These are phyloP conservation scores for Drosophila macrospina DNA, from an alignment of 2,888 invertebrate species.

Conservation along the genomic window DNA sequence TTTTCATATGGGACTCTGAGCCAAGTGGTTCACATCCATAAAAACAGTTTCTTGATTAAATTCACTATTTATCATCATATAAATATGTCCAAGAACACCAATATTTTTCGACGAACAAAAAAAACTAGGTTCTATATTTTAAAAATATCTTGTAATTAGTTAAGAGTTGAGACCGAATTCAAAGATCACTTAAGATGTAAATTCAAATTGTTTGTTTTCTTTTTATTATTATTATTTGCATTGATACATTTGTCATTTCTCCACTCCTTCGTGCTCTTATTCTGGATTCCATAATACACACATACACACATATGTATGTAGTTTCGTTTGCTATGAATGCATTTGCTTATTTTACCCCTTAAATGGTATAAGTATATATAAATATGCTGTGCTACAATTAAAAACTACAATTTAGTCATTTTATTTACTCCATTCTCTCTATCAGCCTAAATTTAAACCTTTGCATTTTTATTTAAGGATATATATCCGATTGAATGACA, in stretches of 20 bases:
- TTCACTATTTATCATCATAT: too few relatives aligned
- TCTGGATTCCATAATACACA: constrained; percentile 42
- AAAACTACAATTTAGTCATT: constrained; percentile 63
- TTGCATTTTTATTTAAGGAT: constrained; percentile 4
- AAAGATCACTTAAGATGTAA: constrained; percentile 14
- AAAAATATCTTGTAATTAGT: too few relatives aligned
- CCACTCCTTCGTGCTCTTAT: constrained; percentile 30
- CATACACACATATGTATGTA: constrained; percentile 26
- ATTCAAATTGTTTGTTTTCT: constrained; percentile 52
- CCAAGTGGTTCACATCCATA: too few relatives aligned
- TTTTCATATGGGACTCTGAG: too few relatives aligned
- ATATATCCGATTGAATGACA: not conserved
- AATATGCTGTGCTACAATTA: constrained; percentile 70
- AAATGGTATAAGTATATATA: constrained; percentile 61
- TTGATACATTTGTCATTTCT: constrained; percentile 62
- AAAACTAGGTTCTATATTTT: too few relatives aligned
- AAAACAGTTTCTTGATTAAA: too few relatives aligned
- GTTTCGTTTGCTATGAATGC: constrained; percentile 34
- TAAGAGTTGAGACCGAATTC: constrained; percentile 1
- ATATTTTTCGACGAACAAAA: too few relatives aligned
- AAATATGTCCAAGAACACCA: too few relatives aligned
- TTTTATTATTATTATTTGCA: constrained; percentile 69
- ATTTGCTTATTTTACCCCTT: constrained; percentile 59
- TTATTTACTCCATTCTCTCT: constrained; percentile 20
- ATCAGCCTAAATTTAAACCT: constrained; percentile 18